Percentiles rank a stretch among this genome's conserved stretches.
phyloP scores from a whole-genome alignment of 2,113 vertebrate genomes.

The Leucopsar rothschildi region DNA sequence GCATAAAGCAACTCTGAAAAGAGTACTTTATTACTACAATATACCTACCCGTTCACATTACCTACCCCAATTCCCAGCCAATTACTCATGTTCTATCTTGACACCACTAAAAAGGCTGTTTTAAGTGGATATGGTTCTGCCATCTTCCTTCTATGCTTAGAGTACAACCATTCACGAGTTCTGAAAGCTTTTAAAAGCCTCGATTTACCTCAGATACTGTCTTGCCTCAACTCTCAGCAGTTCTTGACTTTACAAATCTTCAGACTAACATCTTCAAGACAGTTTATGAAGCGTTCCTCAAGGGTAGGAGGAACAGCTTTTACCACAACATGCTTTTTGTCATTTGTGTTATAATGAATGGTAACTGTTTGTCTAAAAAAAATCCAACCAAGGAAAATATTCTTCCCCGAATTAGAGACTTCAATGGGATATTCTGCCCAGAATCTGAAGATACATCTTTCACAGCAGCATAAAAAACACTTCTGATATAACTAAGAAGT shows the following conservation, averaged over 20 bases:
- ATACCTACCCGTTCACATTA: background rate
- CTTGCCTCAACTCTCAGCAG: background rate
- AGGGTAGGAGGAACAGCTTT: background rate
- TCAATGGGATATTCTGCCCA: background rate
- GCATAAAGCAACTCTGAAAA: background rate
- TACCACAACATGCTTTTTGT: background rate
- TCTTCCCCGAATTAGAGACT: background rate
- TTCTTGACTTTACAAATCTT: background rate
- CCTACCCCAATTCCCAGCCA: background rate
- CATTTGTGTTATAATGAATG: background rate
- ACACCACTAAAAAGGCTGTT: background rate
- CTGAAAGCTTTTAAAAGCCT: background rate
- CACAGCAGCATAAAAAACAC: background rate
- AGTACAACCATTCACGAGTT: background rate
- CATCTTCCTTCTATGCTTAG: background rate
- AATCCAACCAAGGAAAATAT: background rate
- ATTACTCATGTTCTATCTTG: background rate
- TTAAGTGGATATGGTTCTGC: background rate
- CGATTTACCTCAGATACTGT: background rate
- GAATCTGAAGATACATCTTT: background rate
- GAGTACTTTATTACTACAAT: background rate
- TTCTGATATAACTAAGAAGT: background rate
- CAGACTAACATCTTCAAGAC: background rate
- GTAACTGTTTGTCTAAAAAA: background rate
- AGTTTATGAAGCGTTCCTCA: background rate